Conservation (phyloP, 2,888 invertebrate genomes). For the Pasiphila rectangulata region DNA sequence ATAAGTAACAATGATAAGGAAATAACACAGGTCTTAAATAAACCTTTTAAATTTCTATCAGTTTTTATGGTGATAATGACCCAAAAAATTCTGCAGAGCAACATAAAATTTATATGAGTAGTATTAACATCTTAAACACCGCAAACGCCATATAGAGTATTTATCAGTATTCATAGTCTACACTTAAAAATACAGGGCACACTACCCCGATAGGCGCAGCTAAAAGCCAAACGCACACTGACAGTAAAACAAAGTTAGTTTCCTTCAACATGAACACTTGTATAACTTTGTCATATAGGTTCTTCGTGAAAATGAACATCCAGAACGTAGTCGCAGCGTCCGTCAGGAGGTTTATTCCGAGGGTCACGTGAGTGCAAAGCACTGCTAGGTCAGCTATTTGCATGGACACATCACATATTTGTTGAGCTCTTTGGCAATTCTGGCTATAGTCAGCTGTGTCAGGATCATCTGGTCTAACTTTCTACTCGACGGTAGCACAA, state of each 20-base stretch:
- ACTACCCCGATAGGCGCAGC: conserved; percentile 43
- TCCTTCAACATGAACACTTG: conserved; percentile 2
- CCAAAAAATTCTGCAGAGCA: conserved; percentile 51
- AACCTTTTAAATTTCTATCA: conserved; percentile 16
- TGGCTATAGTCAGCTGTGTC: neutral
- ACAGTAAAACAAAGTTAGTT: conserved; percentile 4
- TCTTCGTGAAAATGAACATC: conserved; percentile 15
- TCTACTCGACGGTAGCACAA: neutral
- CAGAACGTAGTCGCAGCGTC: conserved; percentile 3
- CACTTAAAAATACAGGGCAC: conserved; percentile 5
- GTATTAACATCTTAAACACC: conserved; percentile 43
- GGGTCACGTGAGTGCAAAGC: conserved; percentile 8
- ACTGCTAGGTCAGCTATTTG: conserved; percentile 5
- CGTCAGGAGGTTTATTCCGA: neutral
- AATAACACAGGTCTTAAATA: conserved; percentile 38
- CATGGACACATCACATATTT: conserved; percentile 40
- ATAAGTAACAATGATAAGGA: conserved; percentile 52
- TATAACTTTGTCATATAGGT: conserved; percentile 8
- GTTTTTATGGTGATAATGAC: conserved; percentile 35
- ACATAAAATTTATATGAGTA: conserved; percentile 43
- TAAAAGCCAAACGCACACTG: conserved; percentile 42
- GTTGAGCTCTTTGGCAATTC: conserved; percentile 29
- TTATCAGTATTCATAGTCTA: conserved; percentile 2
- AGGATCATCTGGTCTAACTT: neutral
- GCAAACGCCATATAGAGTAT: conserved; percentile 42